Evolutionary conservation across 2,888 invertebrate species (phyloP).

Genomic region (Tanaodytes sp.): DNA sequence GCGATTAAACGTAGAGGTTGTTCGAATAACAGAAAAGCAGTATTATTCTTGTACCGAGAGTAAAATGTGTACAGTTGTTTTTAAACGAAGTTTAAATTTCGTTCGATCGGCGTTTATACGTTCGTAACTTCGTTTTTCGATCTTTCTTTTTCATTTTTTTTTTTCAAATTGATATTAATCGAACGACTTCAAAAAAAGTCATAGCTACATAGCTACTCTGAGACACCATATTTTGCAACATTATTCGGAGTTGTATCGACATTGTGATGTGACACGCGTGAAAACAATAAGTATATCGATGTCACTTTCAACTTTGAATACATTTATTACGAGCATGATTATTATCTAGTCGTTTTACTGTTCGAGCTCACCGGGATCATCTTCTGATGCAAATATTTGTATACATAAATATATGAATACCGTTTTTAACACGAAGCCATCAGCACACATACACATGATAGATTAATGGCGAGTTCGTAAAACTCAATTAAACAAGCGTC

Average conservation of each 20-base stretch:
- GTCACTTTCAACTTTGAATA: slow-evolving; percentile 3
- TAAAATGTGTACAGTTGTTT: slow-evolving; percentile 44
- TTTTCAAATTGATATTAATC: too few relatives aligned
- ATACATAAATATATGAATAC: too few relatives aligned
- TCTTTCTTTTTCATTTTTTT: slow-evolving; percentile 3
- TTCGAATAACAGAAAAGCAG: slow-evolving; percentile 46
- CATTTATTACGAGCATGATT: too few relatives aligned
- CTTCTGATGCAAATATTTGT: too few relatives aligned
- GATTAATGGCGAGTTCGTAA: too few relatives aligned
- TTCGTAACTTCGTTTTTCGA: background rate
- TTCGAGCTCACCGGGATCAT: too few relatives aligned
- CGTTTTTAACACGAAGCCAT: too few relatives aligned
- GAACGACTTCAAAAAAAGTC: too few relatives aligned
- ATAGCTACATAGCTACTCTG: slow-evolving; percentile 22
- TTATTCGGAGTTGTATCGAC: slow-evolving; percentile 35
- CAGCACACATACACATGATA: too few relatives aligned
- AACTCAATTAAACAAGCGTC: too few relatives aligned
- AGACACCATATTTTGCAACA: slow-evolving; percentile 29
- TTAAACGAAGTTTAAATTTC: slow-evolving; percentile 16
- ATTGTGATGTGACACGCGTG: slow-evolving; percentile 9
- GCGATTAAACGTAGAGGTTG: slow-evolving; percentile 36
- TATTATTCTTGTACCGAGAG: slow-evolving; percentile 51
- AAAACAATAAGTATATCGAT: slow-evolving; percentile 13
- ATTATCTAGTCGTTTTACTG: too few relatives aligned
- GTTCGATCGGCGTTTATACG: background rate